These are phyloP conservation scores for Caenorhabditis panamensis DNA, from an alignment of 2,888 invertebrate genomes.

Conservation along the genomic window DNA sequence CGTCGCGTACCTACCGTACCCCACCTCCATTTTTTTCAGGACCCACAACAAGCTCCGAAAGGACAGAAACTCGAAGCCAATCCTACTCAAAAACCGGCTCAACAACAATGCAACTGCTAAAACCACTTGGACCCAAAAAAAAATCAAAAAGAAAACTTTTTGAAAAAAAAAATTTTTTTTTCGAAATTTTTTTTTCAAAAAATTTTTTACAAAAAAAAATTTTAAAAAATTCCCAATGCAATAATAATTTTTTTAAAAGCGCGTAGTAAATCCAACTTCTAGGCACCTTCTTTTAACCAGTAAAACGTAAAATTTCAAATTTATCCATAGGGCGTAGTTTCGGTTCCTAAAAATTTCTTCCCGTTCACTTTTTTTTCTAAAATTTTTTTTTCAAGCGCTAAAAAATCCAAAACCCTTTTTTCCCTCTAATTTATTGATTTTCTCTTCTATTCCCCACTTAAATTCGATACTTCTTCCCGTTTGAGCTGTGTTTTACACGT, in stretches of 20 bases:
- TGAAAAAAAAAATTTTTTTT: too few species aligned
- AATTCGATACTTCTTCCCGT: not conserved
- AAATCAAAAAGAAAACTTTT: not conserved
- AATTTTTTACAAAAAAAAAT: too few species aligned
- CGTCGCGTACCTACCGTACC: too few species aligned
- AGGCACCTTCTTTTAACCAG: not conserved
- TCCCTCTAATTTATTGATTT: constrained; percentile 19
- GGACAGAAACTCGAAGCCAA: constrained; percentile 87
- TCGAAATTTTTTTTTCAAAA: too few species aligned
- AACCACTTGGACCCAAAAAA: not conserved
- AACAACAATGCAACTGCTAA: constrained; percentile 79
- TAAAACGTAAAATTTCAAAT: too few species aligned
- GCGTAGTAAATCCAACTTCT: constrained; percentile 24
- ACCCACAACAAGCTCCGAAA: constrained; percentile 81
- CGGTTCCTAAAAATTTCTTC: not conserved
- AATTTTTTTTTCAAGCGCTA: constrained; percentile 12
- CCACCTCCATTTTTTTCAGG: constrained; percentile 51
- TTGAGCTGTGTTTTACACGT: constrained; percentile 50
- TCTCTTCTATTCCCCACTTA: constrained; percentile 1
- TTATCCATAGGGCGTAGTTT: constrained; percentile 54
- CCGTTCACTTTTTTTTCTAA: constrained; percentile 30
- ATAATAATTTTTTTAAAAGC: constrained; percentile 39
- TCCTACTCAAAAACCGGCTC: constrained; percentile 77
- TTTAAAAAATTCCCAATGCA: constrained; percentile 50
- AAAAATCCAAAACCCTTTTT: not conserved